Conservation (phyloP, 30 jellyfish, hydroid and myxozoan genomes). For the Mastigias papua region DNA sequence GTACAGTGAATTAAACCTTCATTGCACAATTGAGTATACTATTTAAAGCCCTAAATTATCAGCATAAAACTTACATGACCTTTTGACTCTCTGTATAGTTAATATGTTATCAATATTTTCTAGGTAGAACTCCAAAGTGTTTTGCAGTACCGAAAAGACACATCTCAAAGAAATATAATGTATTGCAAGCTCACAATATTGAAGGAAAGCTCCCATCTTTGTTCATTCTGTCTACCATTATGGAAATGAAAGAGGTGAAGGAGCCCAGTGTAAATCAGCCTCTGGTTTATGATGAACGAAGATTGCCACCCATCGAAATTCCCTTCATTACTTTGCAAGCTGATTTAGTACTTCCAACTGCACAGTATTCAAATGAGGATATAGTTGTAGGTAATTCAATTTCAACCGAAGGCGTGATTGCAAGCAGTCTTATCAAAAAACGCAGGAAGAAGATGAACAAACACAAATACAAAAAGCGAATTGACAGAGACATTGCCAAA, state of each 20-base stretch:
- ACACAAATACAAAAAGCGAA: conserved; percentile 87
- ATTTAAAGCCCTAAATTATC: too few species aligned
- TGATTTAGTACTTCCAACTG: conserved; percentile 25
- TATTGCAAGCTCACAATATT: not conserved
- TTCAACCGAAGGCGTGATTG: conserved; percentile 5
- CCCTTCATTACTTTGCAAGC: not conserved
- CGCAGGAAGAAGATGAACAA: conserved; percentile 96
- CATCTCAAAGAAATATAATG: not conserved
- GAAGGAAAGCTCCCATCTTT: not conserved
- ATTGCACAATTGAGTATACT: too few species aligned
- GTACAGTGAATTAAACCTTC: too few species aligned
- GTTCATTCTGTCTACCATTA: not conserved
- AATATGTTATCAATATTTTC: not conserved
- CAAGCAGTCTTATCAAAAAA: conserved; percentile 73
- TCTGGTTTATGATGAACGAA: not conserved
- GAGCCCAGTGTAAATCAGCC: conserved; percentile 12
- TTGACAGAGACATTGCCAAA: conserved; percentile 89
- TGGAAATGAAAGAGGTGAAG: conserved; percentile 4
- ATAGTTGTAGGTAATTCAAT: not conserved
- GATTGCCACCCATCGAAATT: not conserved
- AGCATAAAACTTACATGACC: too few species aligned
- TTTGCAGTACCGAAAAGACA: not conserved
- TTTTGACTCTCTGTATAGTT: not conserved
- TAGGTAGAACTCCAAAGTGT: conserved; percentile 1
- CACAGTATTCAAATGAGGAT: not conserved